Evolutionary conservation across 2,797 vertebrate genomes (phyloP).

Genomic region (Oryzias sinensis): DNA sequence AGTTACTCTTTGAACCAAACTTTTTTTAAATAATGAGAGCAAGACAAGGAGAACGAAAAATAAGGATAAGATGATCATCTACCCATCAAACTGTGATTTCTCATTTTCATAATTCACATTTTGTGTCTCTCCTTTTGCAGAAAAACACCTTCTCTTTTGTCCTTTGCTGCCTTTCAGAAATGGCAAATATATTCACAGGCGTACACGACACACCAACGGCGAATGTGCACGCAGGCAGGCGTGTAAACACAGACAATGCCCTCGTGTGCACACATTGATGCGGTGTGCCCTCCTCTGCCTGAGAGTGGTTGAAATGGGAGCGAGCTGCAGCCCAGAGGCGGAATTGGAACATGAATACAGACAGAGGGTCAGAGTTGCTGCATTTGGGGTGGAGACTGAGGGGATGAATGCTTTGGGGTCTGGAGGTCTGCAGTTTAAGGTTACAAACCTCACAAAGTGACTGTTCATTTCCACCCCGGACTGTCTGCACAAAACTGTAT

Average conservation of each 20-base stretch:
- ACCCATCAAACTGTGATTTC: too few species aligned
- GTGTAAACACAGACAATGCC: constrained; percentile 58
- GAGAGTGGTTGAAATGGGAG: constrained; percentile 58
- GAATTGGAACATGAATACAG: constrained; percentile 49
- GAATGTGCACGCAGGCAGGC: constrained; percentile 47
- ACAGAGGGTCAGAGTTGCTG: constrained; percentile 54
- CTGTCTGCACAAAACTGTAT: constrained; percentile 31
- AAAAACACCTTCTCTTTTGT: constrained; percentile 35
- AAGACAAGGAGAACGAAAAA: too few species aligned
- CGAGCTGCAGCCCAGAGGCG: constrained; percentile 55
- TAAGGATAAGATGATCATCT: too few species aligned
- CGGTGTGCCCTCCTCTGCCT: constrained; percentile 20
- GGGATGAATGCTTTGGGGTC: constrained; percentile 48
- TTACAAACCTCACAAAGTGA: constrained; percentile 53
- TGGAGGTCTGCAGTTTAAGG: constrained; percentile 46
- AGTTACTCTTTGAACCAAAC: too few species aligned
- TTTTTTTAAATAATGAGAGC: too few species aligned
- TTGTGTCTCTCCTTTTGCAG: constrained; percentile 7
- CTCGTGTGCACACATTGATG: constrained; percentile 21
- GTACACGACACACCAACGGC: neutral
- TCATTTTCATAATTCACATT: neutral
- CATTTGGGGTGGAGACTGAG: constrained; percentile 33
- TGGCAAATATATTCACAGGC: constrained; percentile 41
- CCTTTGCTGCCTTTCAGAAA: constrained; percentile 64
- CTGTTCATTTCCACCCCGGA: constrained; percentile 46